Evolutionary conservation across 2,888 invertebrate genomes (phyloP), one percentile per base, ranked within the genome.

Genomic region (Meandrusa payeni): DNA sequence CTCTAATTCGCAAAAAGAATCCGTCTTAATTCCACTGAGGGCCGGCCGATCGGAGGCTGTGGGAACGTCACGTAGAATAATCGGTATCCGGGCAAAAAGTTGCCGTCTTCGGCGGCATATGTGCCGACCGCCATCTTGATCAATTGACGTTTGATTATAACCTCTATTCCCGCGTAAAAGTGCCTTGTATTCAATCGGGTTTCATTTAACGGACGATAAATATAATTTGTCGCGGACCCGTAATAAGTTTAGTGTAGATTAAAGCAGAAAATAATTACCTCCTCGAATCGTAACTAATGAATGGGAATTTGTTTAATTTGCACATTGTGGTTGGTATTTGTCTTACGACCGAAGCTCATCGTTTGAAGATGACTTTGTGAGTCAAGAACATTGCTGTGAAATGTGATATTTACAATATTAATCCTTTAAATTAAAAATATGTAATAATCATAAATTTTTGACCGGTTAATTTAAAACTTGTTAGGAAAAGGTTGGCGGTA

Each of bases 61-160:
- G 86, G 80, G 87, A 87, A 87, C 77, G 72, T 86, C 86, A 87
- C 87, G 86, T 87, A 76, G 78, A 67, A 64, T 67, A 65, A 70
- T 73, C 69, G 81, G 81, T 69, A 86, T 83, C 67, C 79, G 74
- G 53, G 64, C 76, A 86, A 86, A 83, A 86, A 85, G 58, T 54
- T 55, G 60, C 54, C 61, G 43, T 43, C 36, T 28, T 24, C 43
- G 5, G 10, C 12, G 7, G 12, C 17, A 23, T 26, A 32, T 10
- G 10, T n/a, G 32, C 11, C 10, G 27, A 11, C 41, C 32, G 31
- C 44, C 36, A 32, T 51, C 22, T 38, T 41, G 29, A 7, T 6
- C 10, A 28, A 6, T 23, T 23, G 17, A 23, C 43, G 26, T 9
- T 24, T 15, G 7, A 36, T 19, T 31, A 3, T 32, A 10, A 32